These are phyloP conservation scores for Lophius americanus DNA, from an alignment of 2,797 vertebrate genomes.

Conservation along the genomic window DNA sequence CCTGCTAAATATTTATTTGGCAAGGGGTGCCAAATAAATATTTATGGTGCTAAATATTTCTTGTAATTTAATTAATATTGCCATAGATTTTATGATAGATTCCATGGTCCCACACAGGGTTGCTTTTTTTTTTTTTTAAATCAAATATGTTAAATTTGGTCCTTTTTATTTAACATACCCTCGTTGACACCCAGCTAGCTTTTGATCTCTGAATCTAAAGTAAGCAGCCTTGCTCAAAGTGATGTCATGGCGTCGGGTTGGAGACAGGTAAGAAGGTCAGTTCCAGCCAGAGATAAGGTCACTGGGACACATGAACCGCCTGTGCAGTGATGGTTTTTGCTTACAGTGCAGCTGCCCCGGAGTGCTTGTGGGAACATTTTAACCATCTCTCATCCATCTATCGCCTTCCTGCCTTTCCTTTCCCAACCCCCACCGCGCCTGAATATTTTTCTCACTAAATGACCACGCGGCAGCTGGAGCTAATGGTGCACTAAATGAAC, in stretches of 20 bases:
- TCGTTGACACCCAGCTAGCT: constrained; percentile 18
- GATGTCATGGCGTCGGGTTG: constrained; percentile 57
- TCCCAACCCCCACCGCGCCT: constrained; percentile 26
- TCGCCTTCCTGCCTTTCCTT: neutral
- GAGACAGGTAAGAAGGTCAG: constrained; percentile 77
- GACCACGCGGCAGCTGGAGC: constrained; percentile 61
- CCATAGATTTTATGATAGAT: constrained; percentile 14
- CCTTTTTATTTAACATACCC: constrained; percentile 17
- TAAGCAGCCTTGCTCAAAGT: constrained; percentile 38
- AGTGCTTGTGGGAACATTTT: constrained; percentile 75
- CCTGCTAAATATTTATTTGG: neutral
- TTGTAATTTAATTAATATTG: too few species aligned
- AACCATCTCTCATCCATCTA: constrained; percentile 48
- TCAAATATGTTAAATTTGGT: constrained; percentile 10
- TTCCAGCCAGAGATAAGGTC: constrained; percentile 75
- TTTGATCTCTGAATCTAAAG: constrained; percentile 48
- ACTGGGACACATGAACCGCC: constrained; percentile 76
- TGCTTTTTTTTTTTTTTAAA: constrained; percentile 19
- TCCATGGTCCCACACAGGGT: neutral
- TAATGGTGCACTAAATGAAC: constrained; percentile 69
- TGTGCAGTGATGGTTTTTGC: constrained; percentile 76
- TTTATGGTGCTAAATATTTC: too few species aligned
- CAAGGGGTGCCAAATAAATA: too few species aligned
- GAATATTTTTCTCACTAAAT: constrained; percentile 58
- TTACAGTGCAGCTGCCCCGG: constrained; percentile 81